These are phyloP conservation scores for Scolanthus callimorphus DNA, from an alignment of 92 coral and sea anemone genomes.

Conservation along the genomic window DNA sequence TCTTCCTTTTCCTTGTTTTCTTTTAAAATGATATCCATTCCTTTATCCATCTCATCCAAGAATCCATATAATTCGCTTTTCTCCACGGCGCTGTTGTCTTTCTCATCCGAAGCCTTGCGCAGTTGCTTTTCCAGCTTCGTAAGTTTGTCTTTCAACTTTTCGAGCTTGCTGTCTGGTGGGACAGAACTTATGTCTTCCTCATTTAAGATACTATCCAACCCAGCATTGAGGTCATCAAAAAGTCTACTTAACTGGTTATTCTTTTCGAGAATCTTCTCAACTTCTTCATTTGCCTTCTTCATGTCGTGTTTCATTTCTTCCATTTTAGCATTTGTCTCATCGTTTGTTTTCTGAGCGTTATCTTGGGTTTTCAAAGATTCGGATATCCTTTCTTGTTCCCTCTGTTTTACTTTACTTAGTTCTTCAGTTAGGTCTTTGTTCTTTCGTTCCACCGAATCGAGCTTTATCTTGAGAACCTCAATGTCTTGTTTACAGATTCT, in stretches of 20 bases:
- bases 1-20: conserved; percentile 2
- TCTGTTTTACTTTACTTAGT: conserved; percentile 13
- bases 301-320: conserved; percentile 16
- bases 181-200: conserved; percentile 13
- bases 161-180: conserved; percentile 7
- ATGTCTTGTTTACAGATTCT: conserved; percentile 24
- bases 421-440: conserved; percentile 25
- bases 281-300: conserved; percentile 22
- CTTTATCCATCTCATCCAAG: conserved; percentile 7
- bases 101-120: conserved; percentile 15
- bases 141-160: conserved; percentile 17
- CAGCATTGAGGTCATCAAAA: not conserved
- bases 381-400: conserved; percentile 9
- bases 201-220: not conserved
- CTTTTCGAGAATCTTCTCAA: conserved; percentile 11
- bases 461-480: conserved; percentile 38
- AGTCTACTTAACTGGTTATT: not conserved
- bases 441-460: conserved; percentile 27
- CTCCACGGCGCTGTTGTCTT: conserved; percentile 31
- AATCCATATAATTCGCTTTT: conserved; percentile 19
- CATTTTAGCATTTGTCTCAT: conserved; percentile 2
- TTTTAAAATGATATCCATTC: conserved; percentile 23
- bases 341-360: conserved; percentile 4
- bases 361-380: conserved; percentile 9
- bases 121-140: conserved; percentile 27